Base-by-base conservation (phyloP, 92 coral and sea anemone species). In the Epizoanthus fatuus region DNA sequence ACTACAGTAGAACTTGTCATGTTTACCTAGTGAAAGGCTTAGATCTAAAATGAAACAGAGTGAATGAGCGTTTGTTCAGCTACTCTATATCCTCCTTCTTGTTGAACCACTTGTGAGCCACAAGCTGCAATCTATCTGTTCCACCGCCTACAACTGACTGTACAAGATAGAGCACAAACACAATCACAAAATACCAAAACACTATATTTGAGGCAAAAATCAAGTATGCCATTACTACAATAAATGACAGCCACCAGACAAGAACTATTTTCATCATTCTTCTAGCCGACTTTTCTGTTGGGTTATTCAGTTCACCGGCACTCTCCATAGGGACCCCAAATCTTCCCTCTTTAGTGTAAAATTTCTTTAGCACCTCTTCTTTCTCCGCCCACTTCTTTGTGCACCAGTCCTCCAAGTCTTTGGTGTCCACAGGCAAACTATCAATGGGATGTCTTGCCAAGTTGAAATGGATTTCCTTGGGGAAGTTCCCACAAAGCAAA, bases 391-490 rank as follows among this genome's bases (percentile, higher is more conserved):
- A 97, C 40, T 63, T 81, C 66, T 92, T 57, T 44, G 88, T 68
- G 59, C 99, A 97, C 99, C 99, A 97, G 45, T 91, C 83, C 79
- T 93, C 99, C 11, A 97, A 69, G 66, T 81, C 96, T 75, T 91
- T 80, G 5, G 84, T 62, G 66, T 86, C 93, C 58, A 82, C 74
- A 11, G 99, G 99, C 19, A 97, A 62, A 12, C 74, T 81, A 3
- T 87, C 92, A 37, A 89, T 86, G 7, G 96, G 92, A 80, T 92
- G 80, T 40, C 99, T 90, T 63, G 92, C 89, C 53, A 97, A 64
- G 83, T 97, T 97, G 69, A 97, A 97, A 73, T 97, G 98, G 51
- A 97, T 93, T 79, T 97, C 96, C 20, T 86, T 47, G 0, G 99
- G 99, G 69, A 95, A 94, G 16, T 86, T 83, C 12, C 99, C 99